A percentile compares a stretch with the other conserved stretches of the same genome.
Conservation (phyloP, 2,797 vertebrate species). For the Tiaroga cobitis region DNA sequence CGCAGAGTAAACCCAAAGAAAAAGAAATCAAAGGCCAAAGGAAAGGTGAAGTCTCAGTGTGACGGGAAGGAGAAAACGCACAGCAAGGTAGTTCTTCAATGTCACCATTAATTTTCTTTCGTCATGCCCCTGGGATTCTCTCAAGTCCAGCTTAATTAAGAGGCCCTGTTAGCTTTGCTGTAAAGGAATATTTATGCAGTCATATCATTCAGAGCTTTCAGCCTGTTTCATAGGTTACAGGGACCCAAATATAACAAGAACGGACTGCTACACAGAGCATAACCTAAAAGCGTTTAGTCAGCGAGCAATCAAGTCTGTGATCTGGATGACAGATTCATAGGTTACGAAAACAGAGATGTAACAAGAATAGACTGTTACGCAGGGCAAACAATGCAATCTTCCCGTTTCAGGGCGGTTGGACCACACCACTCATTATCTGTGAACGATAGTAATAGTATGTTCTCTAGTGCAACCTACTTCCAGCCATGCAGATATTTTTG, state of each 20-base stretch:
- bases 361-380: neutral
- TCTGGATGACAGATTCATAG: neutral
- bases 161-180: constrained; percentile 24
- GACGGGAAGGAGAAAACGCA: constrained; percentile 55
- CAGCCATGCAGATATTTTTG: constrained; percentile 49
- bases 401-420: neutral
- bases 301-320: neutral
- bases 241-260: constrained; percentile 37
- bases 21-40: constrained; percentile 49
- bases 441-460: neutral
- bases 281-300: constrained; percentile 26
- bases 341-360: constrained; percentile 5
- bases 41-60: constrained; percentile 47
- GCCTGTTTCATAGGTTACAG: neutral
- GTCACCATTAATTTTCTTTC: constrained; percentile 36
- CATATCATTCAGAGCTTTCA: constrained; percentile 31
- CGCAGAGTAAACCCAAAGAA: constrained; percentile 65
- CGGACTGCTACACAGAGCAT: neutral
- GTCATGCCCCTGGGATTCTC: constrained; percentile 33
- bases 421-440: constrained; percentile 4
- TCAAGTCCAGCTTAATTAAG: constrained; percentile 48
- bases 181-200: constrained; percentile 40
- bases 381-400: neutral
- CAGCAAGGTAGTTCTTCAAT: constrained; percentile 71
- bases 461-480: constrained; percentile 23